These are phyloP conservation scores for Lochmaea capreae DNA, from an alignment of 2,888 invertebrate species.

Conservation along the genomic window DNA sequence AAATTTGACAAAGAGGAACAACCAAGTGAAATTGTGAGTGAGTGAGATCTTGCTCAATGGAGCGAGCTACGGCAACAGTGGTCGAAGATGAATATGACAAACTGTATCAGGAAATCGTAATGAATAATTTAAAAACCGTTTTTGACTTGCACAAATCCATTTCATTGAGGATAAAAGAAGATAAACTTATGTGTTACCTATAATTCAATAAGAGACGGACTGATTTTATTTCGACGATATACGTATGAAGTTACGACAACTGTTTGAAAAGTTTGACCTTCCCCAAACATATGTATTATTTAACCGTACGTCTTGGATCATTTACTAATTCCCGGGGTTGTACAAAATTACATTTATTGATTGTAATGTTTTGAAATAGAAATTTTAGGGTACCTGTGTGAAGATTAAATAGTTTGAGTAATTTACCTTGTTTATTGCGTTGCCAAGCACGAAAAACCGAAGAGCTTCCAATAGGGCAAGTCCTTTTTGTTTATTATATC, in stretches of 20 bases:
- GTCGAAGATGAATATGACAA: background rate
- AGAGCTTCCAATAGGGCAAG: constrained; percentile 20
- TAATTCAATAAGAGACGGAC: background rate
- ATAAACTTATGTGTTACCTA: background rate
- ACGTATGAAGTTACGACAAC: constrained; percentile 20
- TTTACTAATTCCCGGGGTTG: constrained; percentile 53
- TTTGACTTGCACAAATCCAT: background rate
- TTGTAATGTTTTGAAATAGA: constrained; percentile 52
- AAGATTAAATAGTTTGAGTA: constrained; percentile 36
- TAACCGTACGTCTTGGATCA: constrained; percentile 39
- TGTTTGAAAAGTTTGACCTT: constrained; percentile 10
- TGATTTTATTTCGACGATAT: background rate
- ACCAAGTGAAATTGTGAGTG: too few relatives aligned
- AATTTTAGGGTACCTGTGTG: constrained; percentile 42
- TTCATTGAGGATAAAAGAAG: background rate
- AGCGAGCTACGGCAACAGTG: too few relatives aligned
- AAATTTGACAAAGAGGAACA: too few relatives aligned
- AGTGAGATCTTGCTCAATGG: too few relatives aligned
- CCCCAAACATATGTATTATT: background rate
- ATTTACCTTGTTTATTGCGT: constrained; percentile 52
- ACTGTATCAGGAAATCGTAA: too few relatives aligned
- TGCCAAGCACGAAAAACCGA: constrained; percentile 42
- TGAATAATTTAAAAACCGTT: too few relatives aligned
- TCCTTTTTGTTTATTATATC: constrained; percentile 1
- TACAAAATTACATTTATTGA: constrained; percentile 53